Evolutionary conservation across 2,888 invertebrate species (phyloP).

Genomic region (Scrobipalpa costella): DNA sequence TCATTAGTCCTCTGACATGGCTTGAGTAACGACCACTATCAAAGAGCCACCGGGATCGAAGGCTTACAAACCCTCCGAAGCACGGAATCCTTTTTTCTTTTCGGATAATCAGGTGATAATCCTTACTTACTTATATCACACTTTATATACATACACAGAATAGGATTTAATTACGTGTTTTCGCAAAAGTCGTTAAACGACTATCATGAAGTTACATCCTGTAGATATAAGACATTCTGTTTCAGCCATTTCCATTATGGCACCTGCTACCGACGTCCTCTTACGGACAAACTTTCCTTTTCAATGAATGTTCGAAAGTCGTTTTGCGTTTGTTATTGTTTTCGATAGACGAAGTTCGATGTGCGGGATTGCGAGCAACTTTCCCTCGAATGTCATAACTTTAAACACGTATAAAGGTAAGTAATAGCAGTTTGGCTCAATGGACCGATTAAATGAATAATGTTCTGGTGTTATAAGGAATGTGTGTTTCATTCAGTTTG

Average conservation of each 20-base stretch:
- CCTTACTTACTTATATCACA: no score
- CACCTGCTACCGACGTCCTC: conserved; percentile 57
- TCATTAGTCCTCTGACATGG: no score
- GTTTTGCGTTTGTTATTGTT: conserved; percentile 75
- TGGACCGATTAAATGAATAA: conserved; percentile 33
- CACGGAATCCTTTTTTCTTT: no score
- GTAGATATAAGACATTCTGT: neutral
- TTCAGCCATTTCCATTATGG: conserved; percentile 6
- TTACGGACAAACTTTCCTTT: conserved; percentile 66
- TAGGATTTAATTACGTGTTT: no score
- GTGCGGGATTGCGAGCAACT: conserved; percentile 39
- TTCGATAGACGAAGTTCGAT: conserved; percentile 71
- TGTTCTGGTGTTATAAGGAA: conserved; percentile 25
- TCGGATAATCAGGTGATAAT: no score
- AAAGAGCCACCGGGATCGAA: no score
- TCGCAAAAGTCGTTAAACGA: no score
- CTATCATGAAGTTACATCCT: no score
- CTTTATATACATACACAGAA: no score
- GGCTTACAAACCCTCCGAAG: no score
- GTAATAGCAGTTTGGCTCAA: conserved; percentile 34
- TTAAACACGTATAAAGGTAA: conserved; percentile 35
- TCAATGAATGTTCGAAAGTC: conserved; percentile 74
- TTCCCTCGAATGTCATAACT: conserved; percentile 46
- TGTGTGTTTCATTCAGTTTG: conserved; percentile 13
- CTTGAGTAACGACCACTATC: no score